A percentile compares a stretch with the other conserved stretches of the same genome.
Evolutionary conservation across 2,797 vertebrate species (phyloP).

Genomic region (Notoglanidium macrostoma): DNA sequence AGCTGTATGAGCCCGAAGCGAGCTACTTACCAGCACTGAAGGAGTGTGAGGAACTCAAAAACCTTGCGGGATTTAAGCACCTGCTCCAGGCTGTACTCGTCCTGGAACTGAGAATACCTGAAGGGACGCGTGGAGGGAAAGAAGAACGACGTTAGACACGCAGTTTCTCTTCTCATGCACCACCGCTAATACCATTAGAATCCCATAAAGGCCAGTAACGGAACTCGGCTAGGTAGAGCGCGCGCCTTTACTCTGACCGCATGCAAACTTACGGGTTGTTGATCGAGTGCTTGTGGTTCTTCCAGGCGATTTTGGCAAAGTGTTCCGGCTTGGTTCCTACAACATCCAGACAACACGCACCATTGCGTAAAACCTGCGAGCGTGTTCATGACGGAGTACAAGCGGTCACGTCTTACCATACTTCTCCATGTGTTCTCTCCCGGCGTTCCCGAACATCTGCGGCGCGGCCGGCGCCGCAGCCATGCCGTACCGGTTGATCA

Average conservation of each 20-base stretch:
- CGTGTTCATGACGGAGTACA: too few relatives aligned
- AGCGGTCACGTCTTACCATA: constrained; percentile 77
- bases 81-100: constrained; percentile 90
- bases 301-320: constrained; percentile 98
- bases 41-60: constrained; percentile 88
- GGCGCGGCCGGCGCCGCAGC: constrained; percentile 74
- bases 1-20: background rate
- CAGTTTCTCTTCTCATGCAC: background rate
- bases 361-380: background rate
- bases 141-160: background rate
- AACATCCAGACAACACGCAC: constrained; percentile 29
- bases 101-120: constrained; percentile 92
- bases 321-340: constrained; percentile 91
- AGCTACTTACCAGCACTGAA: constrained; percentile 92
- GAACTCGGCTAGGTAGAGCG: too few relatives aligned
- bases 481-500: constrained; percentile 83
- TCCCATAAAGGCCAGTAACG: too few relatives aligned
- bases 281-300: constrained; percentile 95
- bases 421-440: constrained; percentile 94
- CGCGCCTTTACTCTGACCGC: background rate
- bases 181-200: too few relatives aligned
- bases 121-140: constrained; percentile 14
- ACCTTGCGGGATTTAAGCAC: constrained; percentile 83
- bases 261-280: constrained; percentile 89
- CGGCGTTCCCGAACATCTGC: constrained; percentile 89